A percentile compares a stretch with the other conserved stretches of the same genome.
Evolutionary conservation across 2,113 vertebrate genomes (phyloP).

Genomic region (Spea multiplicata): DNA sequence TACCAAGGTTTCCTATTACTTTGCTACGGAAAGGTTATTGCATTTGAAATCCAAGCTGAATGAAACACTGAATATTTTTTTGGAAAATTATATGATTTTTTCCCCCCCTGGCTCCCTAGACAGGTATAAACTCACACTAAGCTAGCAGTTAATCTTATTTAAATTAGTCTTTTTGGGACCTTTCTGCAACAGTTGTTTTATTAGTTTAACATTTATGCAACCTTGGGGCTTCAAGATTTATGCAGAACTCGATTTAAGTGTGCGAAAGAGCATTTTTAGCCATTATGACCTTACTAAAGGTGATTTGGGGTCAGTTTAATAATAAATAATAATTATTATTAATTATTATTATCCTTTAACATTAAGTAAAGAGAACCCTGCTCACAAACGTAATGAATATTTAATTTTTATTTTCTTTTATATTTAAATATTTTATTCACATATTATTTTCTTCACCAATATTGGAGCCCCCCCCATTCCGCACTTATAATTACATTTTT

Average conservation of each 20-base stretch:
- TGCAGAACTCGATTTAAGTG: conserved; percentile 31
- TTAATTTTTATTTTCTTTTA: too few relatives aligned
- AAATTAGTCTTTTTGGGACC: conserved; percentile 48
- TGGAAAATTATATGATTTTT: conserved; percentile 16
- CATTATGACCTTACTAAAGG: conserved; percentile 20
- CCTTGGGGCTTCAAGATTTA: conserved; percentile 43
- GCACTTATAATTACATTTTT: too few relatives aligned
- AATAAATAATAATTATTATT: too few relatives aligned
- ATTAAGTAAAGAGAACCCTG: too few relatives aligned
- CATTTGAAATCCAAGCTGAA: conserved; percentile 13
- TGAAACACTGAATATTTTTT: neutral
- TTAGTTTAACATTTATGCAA: conserved; percentile 44
- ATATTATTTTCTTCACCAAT: too few relatives aligned
- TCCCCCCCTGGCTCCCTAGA: conserved; percentile 31
- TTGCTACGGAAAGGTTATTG: neutral
- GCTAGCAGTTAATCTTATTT: conserved; percentile 46
- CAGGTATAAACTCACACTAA: conserved; percentile 36
- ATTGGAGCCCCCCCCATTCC: too few relatives aligned
- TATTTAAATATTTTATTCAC: too few relatives aligned
- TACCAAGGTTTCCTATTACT: neutral
- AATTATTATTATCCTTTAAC: too few relatives aligned
- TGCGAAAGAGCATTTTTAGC: conserved; percentile 24
- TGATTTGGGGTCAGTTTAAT: neutral
- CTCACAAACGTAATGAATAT: too few relatives aligned
- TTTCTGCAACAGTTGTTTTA: conserved; percentile 46